Conservation (phyloP, 1,140 invertebrate species). For the Procambarus clarkii region DNA sequence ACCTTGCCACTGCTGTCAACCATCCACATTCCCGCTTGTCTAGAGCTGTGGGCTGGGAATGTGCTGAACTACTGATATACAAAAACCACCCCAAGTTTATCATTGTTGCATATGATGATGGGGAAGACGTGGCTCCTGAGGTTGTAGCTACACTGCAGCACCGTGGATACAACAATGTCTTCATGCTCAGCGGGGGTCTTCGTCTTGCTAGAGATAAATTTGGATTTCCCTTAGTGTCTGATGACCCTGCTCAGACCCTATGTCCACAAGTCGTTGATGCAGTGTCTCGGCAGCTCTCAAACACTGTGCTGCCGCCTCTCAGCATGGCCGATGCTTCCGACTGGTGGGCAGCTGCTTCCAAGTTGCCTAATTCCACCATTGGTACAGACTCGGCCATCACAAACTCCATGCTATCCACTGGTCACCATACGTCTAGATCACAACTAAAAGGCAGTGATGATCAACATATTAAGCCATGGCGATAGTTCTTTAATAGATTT, state of each 20-base stretch:
- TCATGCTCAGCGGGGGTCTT: slow-evolving; percentile 78
- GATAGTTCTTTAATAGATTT: background rate
- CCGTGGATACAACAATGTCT: slow-evolving; percentile 79
- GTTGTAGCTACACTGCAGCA: slow-evolving; percentile 77
- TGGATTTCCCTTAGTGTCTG: slow-evolving; percentile 50
- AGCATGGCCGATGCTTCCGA: slow-evolving; percentile 46
- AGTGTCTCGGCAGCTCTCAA: background rate
- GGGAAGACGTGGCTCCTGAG: slow-evolving; percentile 76
- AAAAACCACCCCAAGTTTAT: slow-evolving; percentile 77
- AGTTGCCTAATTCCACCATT: background rate
- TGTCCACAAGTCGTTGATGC: background rate
- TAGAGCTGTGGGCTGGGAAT: slow-evolving; percentile 77
- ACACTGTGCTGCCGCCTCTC: slow-evolving; percentile 35
- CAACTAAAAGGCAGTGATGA: background rate
- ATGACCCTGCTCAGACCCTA: background rate
- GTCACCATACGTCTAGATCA: background rate
- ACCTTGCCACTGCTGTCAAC: slow-evolving; percentile 77
- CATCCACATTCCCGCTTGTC: slow-evolving; percentile 77
- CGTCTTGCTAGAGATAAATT: slow-evolving; percentile 71
- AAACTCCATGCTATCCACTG: background rate
- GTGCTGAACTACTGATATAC: slow-evolving; percentile 76
- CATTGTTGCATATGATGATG: slow-evolving; percentile 79
- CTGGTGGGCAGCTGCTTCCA: slow-evolving; percentile 48
- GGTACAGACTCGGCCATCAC: background rate
- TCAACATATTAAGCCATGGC: background rate